Evolutionary conservation across 2,797 vertebrate genomes (phyloP).

Genomic region (Cirrhinus mrigala): DNA sequence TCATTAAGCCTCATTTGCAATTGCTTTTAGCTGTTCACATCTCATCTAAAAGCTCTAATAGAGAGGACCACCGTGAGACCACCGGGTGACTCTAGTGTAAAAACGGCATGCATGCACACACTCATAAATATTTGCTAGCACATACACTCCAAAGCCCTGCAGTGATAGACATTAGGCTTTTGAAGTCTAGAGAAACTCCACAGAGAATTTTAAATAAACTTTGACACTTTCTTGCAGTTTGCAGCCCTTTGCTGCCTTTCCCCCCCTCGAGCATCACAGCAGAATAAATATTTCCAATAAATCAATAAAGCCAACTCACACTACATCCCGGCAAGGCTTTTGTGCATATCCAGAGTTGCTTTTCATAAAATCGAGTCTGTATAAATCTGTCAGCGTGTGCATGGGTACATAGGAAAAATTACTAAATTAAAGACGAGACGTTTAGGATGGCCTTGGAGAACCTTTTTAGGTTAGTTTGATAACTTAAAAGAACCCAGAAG

Average conservation of each 20-base stretch:
- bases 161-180: constrained; percentile 15
- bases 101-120: not conserved
- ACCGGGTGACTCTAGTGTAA: not conserved
- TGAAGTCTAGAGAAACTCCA: constrained; percentile 47
- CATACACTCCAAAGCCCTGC: constrained; percentile 3
- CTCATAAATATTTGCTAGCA: constrained; percentile 18
- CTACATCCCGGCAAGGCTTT: not conserved
- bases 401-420: not conserved
- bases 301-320: constrained; percentile 13
- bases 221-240: constrained; percentile 16
- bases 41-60: not conserved
- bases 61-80: not conserved
- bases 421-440: not conserved
- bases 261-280: not conserved
- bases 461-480: not conserved
- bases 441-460: not conserved
- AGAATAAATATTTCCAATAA: constrained; percentile 21
- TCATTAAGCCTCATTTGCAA: not conserved
- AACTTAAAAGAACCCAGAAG: not conserved
- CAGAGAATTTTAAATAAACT: constrained; percentile 40
- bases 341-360: not conserved
- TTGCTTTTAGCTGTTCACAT: constrained; percentile 17
- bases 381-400: not conserved
- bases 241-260: not conserved
- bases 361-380: not conserved